Evolutionary conservation across 2,797 vertebrate species (phyloP).

Genomic region (Rhinogobio ventralis): DNA sequence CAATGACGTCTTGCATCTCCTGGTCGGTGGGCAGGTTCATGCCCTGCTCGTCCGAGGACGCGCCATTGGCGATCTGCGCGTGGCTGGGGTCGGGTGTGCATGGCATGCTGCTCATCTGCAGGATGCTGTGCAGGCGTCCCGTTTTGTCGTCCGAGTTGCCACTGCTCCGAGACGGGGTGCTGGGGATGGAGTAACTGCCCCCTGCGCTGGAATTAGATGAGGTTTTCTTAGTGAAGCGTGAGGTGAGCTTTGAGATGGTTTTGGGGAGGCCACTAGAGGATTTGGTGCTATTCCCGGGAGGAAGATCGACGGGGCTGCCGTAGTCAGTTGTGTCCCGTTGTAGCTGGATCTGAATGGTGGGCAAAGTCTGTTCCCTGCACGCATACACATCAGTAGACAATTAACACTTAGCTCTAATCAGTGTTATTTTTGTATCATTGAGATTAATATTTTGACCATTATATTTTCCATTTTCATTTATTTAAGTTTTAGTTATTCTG

Average conservation of each 20-base stretch:
- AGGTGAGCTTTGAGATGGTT: conserved; percentile 97
- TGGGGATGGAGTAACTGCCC: conserved; percentile 92
- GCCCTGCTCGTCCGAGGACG: conserved; percentile 88
- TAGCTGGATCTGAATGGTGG: conserved; percentile 96
- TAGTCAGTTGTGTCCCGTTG: conserved; percentile 92
- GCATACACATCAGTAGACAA: background rate
- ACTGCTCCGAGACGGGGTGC: conserved; percentile 87
- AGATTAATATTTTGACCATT: background rate
- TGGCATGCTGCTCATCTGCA: conserved; percentile 85
- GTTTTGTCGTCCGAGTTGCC: conserved; percentile 80
- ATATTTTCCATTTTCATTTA: background rate
- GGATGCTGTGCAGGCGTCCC: conserved; percentile 85
- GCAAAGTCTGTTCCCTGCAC: conserved; percentile 91
- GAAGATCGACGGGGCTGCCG: conserved; percentile 84
- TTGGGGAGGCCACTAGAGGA: conserved; percentile 92
- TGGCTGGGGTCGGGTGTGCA: conserved; percentile 79
- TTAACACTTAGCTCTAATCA: background rate
- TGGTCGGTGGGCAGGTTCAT: conserved; percentile 98
- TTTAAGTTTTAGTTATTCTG: too few species aligned
- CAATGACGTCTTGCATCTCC: conserved; percentile 99
- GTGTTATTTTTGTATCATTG: background rate
- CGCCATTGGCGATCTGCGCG: conserved; percentile 85
- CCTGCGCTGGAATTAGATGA: conserved; percentile 85
- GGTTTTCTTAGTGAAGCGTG: conserved; percentile 95
- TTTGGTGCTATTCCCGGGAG: conserved; percentile 87